phyloP scores from a whole-genome alignment of 2,113 vertebrate genomes.

The Arenaria interpres region DNA sequence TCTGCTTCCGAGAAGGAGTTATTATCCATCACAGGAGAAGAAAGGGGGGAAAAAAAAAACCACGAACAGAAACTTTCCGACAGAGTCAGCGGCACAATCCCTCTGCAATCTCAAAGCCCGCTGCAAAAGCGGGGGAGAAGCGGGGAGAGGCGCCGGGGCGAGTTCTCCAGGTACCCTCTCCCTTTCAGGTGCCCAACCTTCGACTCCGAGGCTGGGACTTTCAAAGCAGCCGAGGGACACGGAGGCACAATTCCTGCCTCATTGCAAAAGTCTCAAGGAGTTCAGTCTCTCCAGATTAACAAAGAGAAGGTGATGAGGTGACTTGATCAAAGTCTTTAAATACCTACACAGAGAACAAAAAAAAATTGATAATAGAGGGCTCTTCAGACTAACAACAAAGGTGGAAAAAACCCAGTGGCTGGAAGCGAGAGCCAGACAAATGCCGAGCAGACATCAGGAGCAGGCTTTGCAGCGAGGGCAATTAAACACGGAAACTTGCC shows the following conservation, averaged over 20 bases:
- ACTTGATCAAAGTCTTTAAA: slow-evolving; percentile 62
- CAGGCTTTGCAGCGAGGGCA: neutral
- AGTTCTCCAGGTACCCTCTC: slow-evolving; percentile 26
- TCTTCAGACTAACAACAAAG: slow-evolving; percentile 56
- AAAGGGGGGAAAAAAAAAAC: neutral
- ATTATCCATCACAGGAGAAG: neutral
- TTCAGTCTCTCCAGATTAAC: slow-evolving; percentile 56
- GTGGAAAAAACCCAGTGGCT: neutral
- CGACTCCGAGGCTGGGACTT: slow-evolving; percentile 4
- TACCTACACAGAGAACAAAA: slow-evolving; percentile 54
- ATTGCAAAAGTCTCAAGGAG: slow-evolving; percentile 57
- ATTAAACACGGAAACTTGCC: neutral
- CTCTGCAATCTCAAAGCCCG: neutral
- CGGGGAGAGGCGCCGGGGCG: neutral
- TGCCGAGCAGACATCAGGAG: neutral
- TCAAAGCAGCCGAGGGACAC: slow-evolving; percentile 40
- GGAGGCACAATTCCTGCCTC: slow-evolving; percentile 41
- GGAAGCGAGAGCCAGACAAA: neutral
- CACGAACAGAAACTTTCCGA: neutral
- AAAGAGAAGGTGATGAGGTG: slow-evolving; percentile 64
- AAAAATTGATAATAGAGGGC: slow-evolving; percentile 25
- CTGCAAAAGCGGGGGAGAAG: neutral
- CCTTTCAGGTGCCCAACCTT: slow-evolving; percentile 50
- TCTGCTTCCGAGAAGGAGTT: neutral
- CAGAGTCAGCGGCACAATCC: neutral